Conservation (phyloP, 2,797 vertebrate genomes). For the Graptemys geographica region DNA sequence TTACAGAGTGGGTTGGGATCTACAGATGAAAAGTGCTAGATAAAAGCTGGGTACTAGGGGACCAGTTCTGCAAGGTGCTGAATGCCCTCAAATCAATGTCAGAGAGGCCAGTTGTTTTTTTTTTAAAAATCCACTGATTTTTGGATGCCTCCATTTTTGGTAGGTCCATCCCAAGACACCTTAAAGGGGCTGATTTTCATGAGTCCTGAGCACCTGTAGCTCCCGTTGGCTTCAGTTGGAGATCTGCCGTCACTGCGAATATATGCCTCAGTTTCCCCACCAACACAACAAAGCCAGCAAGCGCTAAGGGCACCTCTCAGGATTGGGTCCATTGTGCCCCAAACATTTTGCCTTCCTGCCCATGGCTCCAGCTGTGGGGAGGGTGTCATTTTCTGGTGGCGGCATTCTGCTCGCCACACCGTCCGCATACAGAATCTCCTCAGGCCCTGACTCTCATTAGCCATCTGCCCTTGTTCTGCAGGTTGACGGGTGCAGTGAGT, state of each 20-base stretch:
- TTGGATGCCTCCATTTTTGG: not conserved
- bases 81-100: not conserved
- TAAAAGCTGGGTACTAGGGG: not conserved
- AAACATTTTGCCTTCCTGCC: not conserved
- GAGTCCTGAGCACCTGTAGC: not conserved
- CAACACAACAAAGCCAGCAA: accelerated
- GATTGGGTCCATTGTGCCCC: not conserved
- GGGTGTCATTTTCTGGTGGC: not conserved
- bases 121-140: not conserved
- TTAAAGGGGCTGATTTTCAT: not conserved
- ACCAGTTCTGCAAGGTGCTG: not conserved
- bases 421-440: conserved; percentile 7
- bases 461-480: conserved; percentile 58
- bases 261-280: not conserved
- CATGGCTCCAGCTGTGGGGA: not conserved
- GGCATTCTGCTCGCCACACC: not conserved
- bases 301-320: not conserved
- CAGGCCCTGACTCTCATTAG: conserved; percentile 40
- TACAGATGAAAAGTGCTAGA: not conserved
- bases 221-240: not conserved
- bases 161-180: accelerated
- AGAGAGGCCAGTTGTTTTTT: not conserved
- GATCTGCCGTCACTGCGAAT: not conserved
- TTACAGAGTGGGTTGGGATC: accelerated
- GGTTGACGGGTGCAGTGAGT: conserved; percentile 20